Evolutionary conservation across 2,888 invertebrate genomes (phyloP).

Genomic region (Isoperla grammatica): DNA sequence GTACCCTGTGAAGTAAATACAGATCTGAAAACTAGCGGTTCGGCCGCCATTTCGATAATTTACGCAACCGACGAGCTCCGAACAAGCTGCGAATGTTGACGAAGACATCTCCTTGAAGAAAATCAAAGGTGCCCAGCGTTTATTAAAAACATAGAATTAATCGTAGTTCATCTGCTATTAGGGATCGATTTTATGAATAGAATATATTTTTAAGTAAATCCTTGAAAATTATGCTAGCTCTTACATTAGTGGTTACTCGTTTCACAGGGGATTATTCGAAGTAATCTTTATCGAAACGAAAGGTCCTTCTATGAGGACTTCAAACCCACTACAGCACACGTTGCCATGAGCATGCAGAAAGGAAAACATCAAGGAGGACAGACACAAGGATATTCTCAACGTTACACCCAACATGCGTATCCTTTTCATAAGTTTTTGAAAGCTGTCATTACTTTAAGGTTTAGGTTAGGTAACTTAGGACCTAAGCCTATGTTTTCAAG

Average conservation of each 20-base stretch:
- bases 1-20: no score
- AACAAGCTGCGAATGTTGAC: slow-evolving; percentile 30
- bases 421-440: slow-evolving; percentile 18
- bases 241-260: slow-evolving; percentile 21
- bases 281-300: slow-evolving; percentile 29
- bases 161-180: slow-evolving; percentile 32
- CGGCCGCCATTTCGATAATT: slow-evolving; percentile 26
- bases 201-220: slow-evolving; percentile 21
- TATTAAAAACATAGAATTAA: slow-evolving; percentile 27
- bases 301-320: slow-evolving; percentile 36
- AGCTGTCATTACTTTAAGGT: no score
- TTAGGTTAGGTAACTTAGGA: no score
- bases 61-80: slow-evolving; percentile 28
- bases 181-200: slow-evolving; percentile 19
- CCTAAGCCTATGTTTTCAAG: no score
- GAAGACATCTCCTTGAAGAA: slow-evolving; percentile 34
- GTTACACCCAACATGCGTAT: slow-evolving; percentile 21
- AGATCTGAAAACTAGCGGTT: neutral
- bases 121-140: slow-evolving; percentile 31
- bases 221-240: slow-evolving; percentile 16
- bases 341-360: slow-evolving; percentile 36
- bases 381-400: slow-evolving; percentile 28
- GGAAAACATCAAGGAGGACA: slow-evolving; percentile 32
- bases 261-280: slow-evolving; percentile 31
- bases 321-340: slow-evolving; percentile 34